phyloP scores from a whole-genome alignment of 2,888 invertebrate species.

The Pilophorus perplexus region DNA sequence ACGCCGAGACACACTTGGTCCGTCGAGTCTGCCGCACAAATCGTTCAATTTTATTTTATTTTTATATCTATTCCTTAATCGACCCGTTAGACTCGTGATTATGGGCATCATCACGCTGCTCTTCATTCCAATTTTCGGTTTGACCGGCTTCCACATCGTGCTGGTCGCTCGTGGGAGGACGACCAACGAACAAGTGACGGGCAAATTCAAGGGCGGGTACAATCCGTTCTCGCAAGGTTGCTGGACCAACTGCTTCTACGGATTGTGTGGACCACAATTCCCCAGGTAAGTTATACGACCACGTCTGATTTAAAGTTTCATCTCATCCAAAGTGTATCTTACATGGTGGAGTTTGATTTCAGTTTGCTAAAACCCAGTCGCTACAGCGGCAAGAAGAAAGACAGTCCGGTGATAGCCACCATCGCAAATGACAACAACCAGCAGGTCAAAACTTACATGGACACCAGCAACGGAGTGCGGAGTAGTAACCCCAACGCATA shows the following conservation, averaged over 20 bases:
- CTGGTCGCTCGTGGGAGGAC: conserved; percentile 94
- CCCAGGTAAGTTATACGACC: conserved; percentile 81
- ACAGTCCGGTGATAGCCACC: conserved; percentile 45
- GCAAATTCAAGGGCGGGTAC: conserved; percentile 97
- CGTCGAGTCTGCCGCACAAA: too few species aligned
- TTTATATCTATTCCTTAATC: conserved; percentile 51
- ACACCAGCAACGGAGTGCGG: conserved; percentile 75
- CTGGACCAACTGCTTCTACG: conserved; percentile 90
- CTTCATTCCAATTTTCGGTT: conserved; percentile 93
- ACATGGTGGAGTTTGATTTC: conserved; percentile 6
- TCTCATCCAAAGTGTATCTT: neutral
- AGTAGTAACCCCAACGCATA: conserved; percentile 83
- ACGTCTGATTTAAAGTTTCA: neutral
- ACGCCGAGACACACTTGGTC: too few species aligned
- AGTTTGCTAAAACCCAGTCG: conserved; percentile 51
- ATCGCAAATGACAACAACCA: conserved; percentile 48
- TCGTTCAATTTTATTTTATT: too few species aligned
- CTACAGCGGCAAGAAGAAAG: conserved; percentile 50
- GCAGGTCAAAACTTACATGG: conserved; percentile 92
- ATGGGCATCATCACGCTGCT: conserved; percentile 89
- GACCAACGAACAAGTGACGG: conserved; percentile 99
- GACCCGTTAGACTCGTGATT: conserved; percentile 70
- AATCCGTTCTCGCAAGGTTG: conserved; percentile 98
- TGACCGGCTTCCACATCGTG: conserved; percentile 97
- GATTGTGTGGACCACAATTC: conserved; percentile 94